A percentile compares a stretch with the other conserved stretches of the same genome.
These are phyloP conservation scores for Sinonovacula constricta DNA, from an alignment of 1,140 invertebrate species.

Conservation along the genomic window DNA sequence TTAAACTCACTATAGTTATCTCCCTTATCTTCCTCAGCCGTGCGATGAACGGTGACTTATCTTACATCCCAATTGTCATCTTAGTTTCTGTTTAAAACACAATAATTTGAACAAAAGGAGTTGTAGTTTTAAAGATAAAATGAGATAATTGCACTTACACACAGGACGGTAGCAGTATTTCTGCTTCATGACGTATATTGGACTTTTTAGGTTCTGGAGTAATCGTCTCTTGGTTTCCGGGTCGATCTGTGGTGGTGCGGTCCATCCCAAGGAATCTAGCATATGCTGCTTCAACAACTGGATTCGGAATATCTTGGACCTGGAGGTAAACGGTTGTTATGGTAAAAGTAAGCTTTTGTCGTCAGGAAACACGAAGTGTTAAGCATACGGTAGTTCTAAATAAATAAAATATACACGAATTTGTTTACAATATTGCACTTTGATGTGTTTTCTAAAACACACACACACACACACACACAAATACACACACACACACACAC, in stretches of 20 bases:
- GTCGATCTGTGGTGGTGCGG: constrained; percentile 28
- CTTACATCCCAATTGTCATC: background rate
- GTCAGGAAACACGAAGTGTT: too few relatives aligned
- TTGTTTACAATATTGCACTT: too few relatives aligned
- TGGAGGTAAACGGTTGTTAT: constrained; percentile 17
- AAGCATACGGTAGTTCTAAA: too few relatives aligned
- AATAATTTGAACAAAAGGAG: background rate
- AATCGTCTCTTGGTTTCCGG: constrained; percentile 26
- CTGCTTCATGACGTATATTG: constrained; percentile 28
- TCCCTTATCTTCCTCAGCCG: background rate
- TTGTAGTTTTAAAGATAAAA: background rate
- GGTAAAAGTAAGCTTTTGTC: too few relatives aligned
- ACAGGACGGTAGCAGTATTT: constrained; percentile 39
- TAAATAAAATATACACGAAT: too few relatives aligned
- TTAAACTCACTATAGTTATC: background rate
- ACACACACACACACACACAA: too few relatives aligned
- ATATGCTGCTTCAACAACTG: constrained; percentile 28
- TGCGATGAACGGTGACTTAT: background rate
- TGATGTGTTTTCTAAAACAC: too few relatives aligned
- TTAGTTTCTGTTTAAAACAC: background rate
- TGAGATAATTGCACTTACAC: constrained; percentile 19
- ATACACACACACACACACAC: too few relatives aligned
- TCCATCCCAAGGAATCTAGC: constrained; percentile 31
- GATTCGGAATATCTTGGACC: constrained; percentile 16
- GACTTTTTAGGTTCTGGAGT: constrained; percentile 8